Evolutionary conservation across 2,797 vertebrate species (phyloP).

Genomic region (Epinephelus awoara): DNA sequence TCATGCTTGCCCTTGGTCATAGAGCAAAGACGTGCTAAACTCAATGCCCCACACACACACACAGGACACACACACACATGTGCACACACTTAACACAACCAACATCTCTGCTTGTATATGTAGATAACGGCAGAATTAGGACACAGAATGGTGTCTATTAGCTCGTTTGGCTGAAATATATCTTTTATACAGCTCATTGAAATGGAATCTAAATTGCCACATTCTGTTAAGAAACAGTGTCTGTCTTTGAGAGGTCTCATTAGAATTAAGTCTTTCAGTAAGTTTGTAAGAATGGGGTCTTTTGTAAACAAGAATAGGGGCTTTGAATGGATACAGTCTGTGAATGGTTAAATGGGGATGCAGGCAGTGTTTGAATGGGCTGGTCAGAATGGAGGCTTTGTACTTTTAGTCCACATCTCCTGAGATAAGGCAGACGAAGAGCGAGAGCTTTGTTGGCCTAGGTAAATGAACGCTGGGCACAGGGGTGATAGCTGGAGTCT

Average conservation of each 20-base stretch:
- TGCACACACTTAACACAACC: conserved; percentile 2
- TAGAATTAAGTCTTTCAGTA: conserved; percentile 76
- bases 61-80: conserved; percentile 2
- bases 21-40: conserved; percentile 44
- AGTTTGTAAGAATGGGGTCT: conserved; percentile 76
- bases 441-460: conserved; percentile 43
- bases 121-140: conserved; percentile 6
- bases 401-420: conserved; percentile 64
- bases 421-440: conserved; percentile 71
- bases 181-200: conserved; percentile 48
- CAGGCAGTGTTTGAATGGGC: conserved; percentile 67
- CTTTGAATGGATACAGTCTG: conserved; percentile 69
- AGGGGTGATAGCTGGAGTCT: conserved; percentile 20
- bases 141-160: conserved; percentile 22
- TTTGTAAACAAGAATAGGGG: conserved; percentile 75
- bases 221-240: conserved; percentile 69
- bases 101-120: conserved; percentile 6
- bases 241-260: conserved; percentile 66
- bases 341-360: conserved; percentile 74
- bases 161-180: conserved; percentile 40
- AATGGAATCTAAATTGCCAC: conserved; percentile 63
- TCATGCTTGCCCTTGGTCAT: conserved; percentile 10
- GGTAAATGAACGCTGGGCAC: conserved; percentile 64
- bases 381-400: conserved; percentile 80
- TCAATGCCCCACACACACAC: neutral